A percentile compares a stretch with the other conserved stretches of the same genome.
phyloP scores from a whole-genome alignment of 2,888 invertebrate species.

The Hirtodrosophila confusa region DNA sequence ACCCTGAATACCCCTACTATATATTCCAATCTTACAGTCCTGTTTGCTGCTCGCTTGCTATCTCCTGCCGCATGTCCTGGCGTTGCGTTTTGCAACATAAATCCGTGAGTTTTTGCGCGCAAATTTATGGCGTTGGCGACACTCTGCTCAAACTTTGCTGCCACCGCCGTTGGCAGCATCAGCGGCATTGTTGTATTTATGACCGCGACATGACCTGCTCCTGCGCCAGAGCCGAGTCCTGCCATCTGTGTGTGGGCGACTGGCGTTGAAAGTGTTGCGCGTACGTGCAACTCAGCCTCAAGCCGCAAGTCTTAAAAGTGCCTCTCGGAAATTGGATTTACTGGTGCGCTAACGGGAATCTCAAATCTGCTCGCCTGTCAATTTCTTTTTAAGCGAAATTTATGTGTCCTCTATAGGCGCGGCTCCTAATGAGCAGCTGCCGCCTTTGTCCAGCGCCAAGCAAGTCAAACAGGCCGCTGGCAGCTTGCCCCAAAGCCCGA shows the following conservation, averaged over 20 bases:
- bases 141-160: conserved; percentile 69
- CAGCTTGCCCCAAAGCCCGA: conserved; percentile 66
- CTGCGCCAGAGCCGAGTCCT: conserved; percentile 23
- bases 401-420: conserved; percentile 45
- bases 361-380: conserved; percentile 70
- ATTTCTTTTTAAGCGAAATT: conserved; percentile 70
- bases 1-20: conserved; percentile 8
- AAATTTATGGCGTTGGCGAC: conserved; percentile 81
- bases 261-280: conserved; percentile 66
- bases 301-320: conserved; percentile 62
- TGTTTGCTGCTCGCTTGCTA: conserved; percentile 30
- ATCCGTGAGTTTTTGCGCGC: conserved; percentile 77
- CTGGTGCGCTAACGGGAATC: conserved; percentile 50
- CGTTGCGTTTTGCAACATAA: conserved; percentile 71
- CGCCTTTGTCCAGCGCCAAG: conserved; percentile 27
- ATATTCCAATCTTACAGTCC: conserved; percentile 22
- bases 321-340: conserved; percentile 75
- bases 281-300: conserved; percentile 71
- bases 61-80: conserved; percentile 61
- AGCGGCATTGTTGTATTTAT: conserved; percentile 79
- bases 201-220: conserved; percentile 82
- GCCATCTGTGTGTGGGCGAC: conserved; percentile 23
- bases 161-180: conserved; percentile 29
- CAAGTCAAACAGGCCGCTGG: conserved; percentile 61
- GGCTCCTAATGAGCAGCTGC: conserved; percentile 60